These are phyloP conservation scores for Eurois occulta DNA, from an alignment of 2,888 invertebrate genomes.

Conservation along the genomic window DNA sequence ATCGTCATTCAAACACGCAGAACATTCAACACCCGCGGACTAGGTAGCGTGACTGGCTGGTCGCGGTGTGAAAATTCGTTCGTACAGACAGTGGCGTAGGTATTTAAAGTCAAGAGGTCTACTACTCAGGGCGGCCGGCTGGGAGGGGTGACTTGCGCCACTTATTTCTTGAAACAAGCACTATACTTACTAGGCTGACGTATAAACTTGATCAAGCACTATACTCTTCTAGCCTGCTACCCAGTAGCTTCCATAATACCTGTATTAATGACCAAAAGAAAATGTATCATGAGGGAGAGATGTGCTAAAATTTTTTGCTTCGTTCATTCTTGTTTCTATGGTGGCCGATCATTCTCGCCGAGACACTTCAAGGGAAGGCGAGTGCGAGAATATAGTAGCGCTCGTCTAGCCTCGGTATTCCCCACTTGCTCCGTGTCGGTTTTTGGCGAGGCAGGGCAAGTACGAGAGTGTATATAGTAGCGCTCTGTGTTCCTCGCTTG, in stretches of 20 bases:
- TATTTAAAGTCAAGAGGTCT: neutral
- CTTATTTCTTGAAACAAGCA: neutral
- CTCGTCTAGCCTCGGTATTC: neutral
- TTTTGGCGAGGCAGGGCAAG: too few relatives aligned
- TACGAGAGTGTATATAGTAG: neutral
- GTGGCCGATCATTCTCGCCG: neutral
- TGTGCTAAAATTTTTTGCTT: neutral
- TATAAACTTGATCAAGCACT: neutral
- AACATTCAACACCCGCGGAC: slow-evolving; percentile 9
- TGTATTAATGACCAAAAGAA: neutral
- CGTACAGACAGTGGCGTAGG: neutral
- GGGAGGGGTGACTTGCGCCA: neutral
- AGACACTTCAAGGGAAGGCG: neutral
- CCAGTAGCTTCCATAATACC: neutral
- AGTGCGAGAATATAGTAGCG: neutral
- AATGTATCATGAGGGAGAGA: neutral
- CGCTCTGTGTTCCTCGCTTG: neutral
- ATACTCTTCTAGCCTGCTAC: neutral
- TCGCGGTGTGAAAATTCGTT: too few relatives aligned
- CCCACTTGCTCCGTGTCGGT: too few relatives aligned
- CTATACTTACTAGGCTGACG: neutral
- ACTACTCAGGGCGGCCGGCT: neutral
- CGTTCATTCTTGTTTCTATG: neutral
- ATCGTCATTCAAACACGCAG: neutral
- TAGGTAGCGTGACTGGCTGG: neutral